Percentiles rank a stretch among this genome's conserved stretches.
These are phyloP conservation scores for Uria aalge DNA, from an alignment of 2,113 vertebrate genomes.

Conservation along the genomic window DNA sequence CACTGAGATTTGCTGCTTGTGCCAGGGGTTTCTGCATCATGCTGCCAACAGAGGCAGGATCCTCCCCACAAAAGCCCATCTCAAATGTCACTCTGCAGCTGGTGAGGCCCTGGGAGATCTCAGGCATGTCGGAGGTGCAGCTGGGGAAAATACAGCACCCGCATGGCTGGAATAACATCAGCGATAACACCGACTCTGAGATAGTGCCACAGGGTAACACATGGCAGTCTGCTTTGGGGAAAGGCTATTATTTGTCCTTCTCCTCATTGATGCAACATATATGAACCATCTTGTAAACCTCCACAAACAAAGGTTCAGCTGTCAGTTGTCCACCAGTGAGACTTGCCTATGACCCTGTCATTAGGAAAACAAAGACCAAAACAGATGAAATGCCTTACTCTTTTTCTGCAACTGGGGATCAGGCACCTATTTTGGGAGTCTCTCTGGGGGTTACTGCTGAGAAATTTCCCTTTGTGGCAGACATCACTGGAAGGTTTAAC, in stretches of 20 bases:
- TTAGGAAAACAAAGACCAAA: not conserved
- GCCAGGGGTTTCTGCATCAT: not conserved
- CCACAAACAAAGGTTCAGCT: not conserved
- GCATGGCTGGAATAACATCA: not conserved
- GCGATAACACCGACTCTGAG: not conserved
- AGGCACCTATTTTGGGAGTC: not conserved
- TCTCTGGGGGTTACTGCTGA: not conserved
- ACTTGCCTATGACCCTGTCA: not conserved
- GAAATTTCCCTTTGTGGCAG: not conserved
- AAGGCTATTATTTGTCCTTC: not conserved
- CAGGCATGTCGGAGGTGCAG: not conserved
- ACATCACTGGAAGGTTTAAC: not conserved
- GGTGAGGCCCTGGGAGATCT: not conserved
- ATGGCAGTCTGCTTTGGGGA: not conserved
- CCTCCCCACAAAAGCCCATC: not conserved
- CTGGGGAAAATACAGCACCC: not conserved
- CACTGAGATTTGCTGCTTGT: not conserved
- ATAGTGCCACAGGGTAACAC: not conserved
- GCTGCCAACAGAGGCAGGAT: not conserved
- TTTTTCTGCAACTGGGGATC: not conserved
- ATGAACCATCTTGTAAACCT: not conserved
- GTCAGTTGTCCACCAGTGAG: not conserved
- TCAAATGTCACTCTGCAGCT: not conserved
- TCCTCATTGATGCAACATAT: not conserved
- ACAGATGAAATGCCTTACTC: not conserved